Evolutionary conservation across 2,113 vertebrate genomes (phyloP).

Genomic region (Melanostigma gelatinosum): DNA sequence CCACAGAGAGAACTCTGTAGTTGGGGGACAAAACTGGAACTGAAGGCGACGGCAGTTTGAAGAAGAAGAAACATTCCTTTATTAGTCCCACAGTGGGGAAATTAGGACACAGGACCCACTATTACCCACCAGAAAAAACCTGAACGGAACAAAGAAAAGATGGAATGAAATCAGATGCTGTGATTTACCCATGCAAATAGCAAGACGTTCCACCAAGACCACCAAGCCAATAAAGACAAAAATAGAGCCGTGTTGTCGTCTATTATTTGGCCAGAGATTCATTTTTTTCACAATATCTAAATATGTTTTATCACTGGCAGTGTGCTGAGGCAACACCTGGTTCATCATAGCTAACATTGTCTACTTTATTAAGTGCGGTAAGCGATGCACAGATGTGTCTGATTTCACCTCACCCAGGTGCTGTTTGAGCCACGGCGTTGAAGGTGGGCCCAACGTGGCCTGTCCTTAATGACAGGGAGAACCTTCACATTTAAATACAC

Average conservation of each 20-base stretch:
- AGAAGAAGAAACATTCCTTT: too few species aligned
- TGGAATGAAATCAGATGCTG: too few species aligned
- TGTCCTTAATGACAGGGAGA: neutral
- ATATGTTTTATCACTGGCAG: too few species aligned
- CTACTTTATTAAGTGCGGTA: too few species aligned
- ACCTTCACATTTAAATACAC: neutral
- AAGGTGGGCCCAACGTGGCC: neutral
- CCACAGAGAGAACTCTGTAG: neutral
- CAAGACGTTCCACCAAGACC: neutral
- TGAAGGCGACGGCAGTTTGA: neutral
- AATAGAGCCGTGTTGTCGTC: neutral
- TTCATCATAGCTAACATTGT: too few species aligned
- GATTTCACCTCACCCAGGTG: too few species aligned
- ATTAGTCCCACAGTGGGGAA: too few species aligned
- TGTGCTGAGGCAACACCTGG: too few species aligned
- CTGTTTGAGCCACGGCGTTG: neutral
- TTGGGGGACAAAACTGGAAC: neutral
- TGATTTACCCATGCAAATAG: neutral
- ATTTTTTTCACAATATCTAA: too few species aligned
- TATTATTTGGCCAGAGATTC: neutral
- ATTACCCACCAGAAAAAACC: too few species aligned
- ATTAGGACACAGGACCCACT: neutral
- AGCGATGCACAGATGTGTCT: too few species aligned
- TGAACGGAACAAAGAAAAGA: too few species aligned
- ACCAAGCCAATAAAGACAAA: neutral